These are phyloP conservation scores for Tadarida brasiliensis DNA, from an alignment of 2,797 vertebrate species.

Conservation along the genomic window DNA sequence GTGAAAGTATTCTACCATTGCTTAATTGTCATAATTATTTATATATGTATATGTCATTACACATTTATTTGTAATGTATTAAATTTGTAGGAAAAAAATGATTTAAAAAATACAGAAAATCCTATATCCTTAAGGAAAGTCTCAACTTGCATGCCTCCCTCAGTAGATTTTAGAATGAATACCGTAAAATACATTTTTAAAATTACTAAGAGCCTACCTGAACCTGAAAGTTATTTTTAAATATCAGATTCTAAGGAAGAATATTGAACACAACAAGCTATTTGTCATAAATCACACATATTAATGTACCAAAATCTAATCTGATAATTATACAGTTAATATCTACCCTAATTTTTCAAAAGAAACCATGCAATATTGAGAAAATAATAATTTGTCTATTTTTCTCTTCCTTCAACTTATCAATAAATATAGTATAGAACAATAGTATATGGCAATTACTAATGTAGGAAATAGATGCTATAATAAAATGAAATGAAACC, in stretches of 20 bases:
- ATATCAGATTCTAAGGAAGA: background rate
- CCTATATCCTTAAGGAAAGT: background rate
- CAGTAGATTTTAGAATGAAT: background rate
- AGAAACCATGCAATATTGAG: background rate
- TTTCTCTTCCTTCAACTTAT: background rate
- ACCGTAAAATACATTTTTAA: background rate
- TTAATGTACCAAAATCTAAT: background rate
- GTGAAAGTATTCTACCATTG: background rate
- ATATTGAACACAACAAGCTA: background rate
- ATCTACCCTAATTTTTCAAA: background rate
- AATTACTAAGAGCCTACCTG: background rate
- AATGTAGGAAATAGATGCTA: background rate
- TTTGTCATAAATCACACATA: background rate
- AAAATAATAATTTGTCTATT: conserved; percentile 20
- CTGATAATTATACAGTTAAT: background rate
- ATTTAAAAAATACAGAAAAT: background rate
- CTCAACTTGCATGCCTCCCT: background rate
- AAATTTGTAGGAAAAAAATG: background rate
- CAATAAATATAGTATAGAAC: conserved; percentile 9
- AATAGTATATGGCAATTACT: background rate
- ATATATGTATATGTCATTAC: background rate
- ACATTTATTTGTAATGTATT: background rate
- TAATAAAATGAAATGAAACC: background rate
- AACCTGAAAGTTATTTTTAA: background rate
- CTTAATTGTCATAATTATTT: background rate